Conservation (phyloP, 2,888 invertebrate species). For the Papilio protenor region DNA sequence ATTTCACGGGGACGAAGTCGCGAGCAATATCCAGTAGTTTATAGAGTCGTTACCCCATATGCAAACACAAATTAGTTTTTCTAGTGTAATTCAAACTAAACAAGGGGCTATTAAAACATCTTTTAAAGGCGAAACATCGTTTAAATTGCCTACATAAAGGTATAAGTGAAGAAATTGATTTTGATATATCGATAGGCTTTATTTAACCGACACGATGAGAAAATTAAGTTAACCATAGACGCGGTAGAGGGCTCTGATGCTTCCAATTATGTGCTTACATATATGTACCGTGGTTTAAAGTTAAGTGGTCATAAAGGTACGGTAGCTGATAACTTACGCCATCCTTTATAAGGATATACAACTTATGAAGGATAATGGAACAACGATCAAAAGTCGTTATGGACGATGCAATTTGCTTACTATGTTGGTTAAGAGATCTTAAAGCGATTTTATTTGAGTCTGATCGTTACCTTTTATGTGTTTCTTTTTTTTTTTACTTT, state of each 20-base stretch:
- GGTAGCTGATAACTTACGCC: constrained; percentile 66
- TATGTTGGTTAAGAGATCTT: constrained; percentile 65
- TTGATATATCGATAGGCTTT: constrained; percentile 38
- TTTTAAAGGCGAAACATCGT: constrained; percentile 14
- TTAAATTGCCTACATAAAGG: constrained; percentile 9
- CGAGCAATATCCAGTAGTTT: no score
- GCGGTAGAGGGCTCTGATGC: constrained; percentile 45
- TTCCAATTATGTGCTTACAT: constrained; percentile 50
- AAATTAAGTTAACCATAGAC: constrained; percentile 43
- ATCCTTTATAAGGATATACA: constrained; percentile 65
- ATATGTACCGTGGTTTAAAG: constrained; percentile 52
- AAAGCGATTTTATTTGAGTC: constrained; percentile 49
- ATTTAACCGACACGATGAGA: constrained; percentile 39
- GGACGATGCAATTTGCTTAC: constrained; percentile 64
- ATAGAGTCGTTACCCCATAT: no score
- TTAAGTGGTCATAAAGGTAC: constrained; percentile 71
- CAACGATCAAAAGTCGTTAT: constrained; percentile 72
- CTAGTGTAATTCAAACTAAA: neutral
- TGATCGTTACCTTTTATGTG: constrained; percentile 39
- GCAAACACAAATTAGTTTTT: neutral
- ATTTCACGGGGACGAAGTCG: no score
- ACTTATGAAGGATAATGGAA: constrained; percentile 77
- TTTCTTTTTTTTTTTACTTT: neutral
- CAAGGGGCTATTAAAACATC: neutral
- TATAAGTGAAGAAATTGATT: constrained; percentile 41